Conservation (phyloP, 1,140 invertebrate genomes). For the Meloidogyne floridensis region DNA sequence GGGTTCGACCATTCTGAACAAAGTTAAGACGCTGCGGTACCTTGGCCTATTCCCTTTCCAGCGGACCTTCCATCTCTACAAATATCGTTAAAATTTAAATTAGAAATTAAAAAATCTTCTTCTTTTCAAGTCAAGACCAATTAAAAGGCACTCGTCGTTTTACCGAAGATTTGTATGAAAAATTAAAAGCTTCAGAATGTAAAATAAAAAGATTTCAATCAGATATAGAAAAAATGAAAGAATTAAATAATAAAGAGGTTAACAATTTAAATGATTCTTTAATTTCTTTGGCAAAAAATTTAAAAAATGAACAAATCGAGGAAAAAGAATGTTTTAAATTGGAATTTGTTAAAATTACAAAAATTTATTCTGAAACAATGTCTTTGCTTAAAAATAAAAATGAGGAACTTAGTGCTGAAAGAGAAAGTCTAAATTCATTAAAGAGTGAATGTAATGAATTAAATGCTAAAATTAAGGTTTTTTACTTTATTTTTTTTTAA, state of each 20-base stretch:
- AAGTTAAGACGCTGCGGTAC: too few relatives aligned
- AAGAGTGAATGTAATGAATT: conserved; percentile 26
- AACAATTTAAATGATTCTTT: conserved; percentile 25
- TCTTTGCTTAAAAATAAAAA: conserved; percentile 43
- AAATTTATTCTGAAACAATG: conserved; percentile 27
- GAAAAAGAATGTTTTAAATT: background rate
- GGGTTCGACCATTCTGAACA: too few relatives aligned
- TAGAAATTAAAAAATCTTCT: background rate
- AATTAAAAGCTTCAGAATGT: conserved; percentile 26
- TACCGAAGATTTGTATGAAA: conserved; percentile 39
- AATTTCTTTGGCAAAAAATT: background rate
- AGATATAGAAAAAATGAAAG: conserved; percentile 25
- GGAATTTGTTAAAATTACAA: conserved; percentile 21
- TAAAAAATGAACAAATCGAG: background rate
- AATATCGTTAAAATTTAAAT: too few relatives aligned
- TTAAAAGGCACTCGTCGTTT: conserved; percentile 29
- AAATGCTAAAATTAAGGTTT: conserved; percentile 26
- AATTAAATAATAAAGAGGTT: conserved; percentile 33
- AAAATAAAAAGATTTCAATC: conserved; percentile 29
- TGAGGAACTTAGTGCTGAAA: conserved; percentile 41
- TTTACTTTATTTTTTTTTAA: conserved; percentile 16
- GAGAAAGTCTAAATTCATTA: conserved; percentile 35
- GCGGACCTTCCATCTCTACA: too few relatives aligned
- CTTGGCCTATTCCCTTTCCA: too few relatives aligned
- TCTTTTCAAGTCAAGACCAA: conserved; percentile 28